Evolutionary conservation across 2,113 vertebrate genomes (phyloP), one percentile per base, ranked within the genome.

Genomic region (Oncorhynchus nerka): DNA sequence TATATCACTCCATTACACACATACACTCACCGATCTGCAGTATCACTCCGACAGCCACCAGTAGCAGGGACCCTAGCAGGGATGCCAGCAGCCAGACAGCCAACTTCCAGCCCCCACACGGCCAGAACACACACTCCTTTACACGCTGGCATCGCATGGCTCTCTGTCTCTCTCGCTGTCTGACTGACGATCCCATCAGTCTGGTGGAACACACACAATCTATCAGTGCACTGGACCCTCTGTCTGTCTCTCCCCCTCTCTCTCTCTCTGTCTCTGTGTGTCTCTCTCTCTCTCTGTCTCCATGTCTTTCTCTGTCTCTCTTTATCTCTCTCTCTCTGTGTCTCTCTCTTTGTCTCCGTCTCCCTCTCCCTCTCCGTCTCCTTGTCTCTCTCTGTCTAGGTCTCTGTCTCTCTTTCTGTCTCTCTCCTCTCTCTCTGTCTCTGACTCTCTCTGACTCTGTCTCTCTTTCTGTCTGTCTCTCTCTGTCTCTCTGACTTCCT

Each of bases 71-170:
- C 11, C 81, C 89, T 74, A 93, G 79, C 68, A 94, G 85, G 28
- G 80, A 81, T 28, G 87, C 55, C 75, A 91, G 85, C 49, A 93
- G 84, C 86, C 92, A 93, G 69, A 83, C 64, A 12, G 83, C 88
- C 1, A 84, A 79, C 72, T 80, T 93, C 90, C 91, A 92, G 78
- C 88, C 83, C 82, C 89, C 80, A 73, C 84, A 82, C 72, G 83
- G 66, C 85, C 89, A 80, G 74, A 83, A 83, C 74, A 83, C 70
- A 61, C 73, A 83, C 79, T 85, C 85, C 74, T 34, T 48, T 81
- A 75, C 81, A 71, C 90, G 85, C 81, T 90, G 92, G 59, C 75
- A 83, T 85, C 82, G 83, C 93, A 94, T 94, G 82, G 83, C 83
- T 78, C 73, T 79, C 82, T 13, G 68, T 39, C 64, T 81, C 81